Conservation (phyloP, 2,888 invertebrate genomes). For the Oligia latruncula region DNA sequence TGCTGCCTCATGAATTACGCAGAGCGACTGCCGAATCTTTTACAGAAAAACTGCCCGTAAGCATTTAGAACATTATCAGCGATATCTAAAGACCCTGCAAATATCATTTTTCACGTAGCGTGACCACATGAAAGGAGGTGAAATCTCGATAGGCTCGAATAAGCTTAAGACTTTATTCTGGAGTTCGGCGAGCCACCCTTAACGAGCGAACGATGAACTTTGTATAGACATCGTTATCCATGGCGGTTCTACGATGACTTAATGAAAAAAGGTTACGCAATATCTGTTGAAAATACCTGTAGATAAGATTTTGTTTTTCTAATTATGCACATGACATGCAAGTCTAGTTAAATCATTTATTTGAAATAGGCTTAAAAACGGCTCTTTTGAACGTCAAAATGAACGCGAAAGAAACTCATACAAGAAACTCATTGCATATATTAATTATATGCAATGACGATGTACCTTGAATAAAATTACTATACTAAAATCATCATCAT, state of each 20-base stretch:
- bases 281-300: constrained; percentile 21
- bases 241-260: constrained; percentile 37
- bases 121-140: constrained; percentile 68
- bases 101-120: constrained; percentile 67
- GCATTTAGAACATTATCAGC: constrained; percentile 32
- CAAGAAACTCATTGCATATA: too few species aligned
- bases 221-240: constrained; percentile 54
- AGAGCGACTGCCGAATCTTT: not conserved
- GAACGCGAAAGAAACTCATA: too few species aligned
- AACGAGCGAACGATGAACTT: constrained; percentile 63
- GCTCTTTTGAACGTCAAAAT: not conserved
- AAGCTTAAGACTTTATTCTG: constrained; percentile 61
- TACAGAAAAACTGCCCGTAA: constrained; percentile 25
- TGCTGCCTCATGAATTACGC: not conserved
- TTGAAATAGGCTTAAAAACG: not conserved
- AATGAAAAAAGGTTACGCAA: constrained; percentile 49
- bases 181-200: constrained; percentile 37
- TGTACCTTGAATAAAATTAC: not conserved
- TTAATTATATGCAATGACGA: not conserved
- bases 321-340: not conserved
- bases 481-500: too few species aligned
- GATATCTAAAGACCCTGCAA: constrained; percentile 43
- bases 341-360: not conserved
- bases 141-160: constrained; percentile 64
- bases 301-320: not conserved